Conservation (phyloP, 2,797 vertebrate genomes). For the Sebastes oblongus region DNA sequence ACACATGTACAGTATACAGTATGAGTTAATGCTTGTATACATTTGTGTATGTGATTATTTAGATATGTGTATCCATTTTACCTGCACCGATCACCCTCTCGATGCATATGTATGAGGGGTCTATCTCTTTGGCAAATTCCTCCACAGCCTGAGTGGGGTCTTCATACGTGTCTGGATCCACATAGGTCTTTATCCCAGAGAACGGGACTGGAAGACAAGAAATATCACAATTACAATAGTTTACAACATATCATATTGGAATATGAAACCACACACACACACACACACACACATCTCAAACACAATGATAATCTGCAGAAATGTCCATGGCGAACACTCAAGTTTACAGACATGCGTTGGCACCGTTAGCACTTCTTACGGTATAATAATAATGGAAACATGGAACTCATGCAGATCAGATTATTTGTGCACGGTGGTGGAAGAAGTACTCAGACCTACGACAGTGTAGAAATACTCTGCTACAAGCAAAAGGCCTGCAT, state of each 20-base stretch:
- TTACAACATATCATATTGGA: neutral
- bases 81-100: conserved; percentile 98
- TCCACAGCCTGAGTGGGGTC: conserved; percentile 95
- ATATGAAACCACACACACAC: neutral
- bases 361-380: neutral
- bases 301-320: neutral
- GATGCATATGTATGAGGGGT: conserved; percentile 95
- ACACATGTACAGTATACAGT: neutral
- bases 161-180: conserved; percentile 97
- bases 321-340: neutral
- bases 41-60: neutral
- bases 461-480: too few species aligned
- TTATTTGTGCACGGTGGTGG: neutral
- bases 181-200: conserved; percentile 95
- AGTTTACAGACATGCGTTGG: neutral
- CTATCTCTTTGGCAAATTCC: conserved; percentile 97
- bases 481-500: too few species aligned
- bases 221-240: neutral
- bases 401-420: neutral
- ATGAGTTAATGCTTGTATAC: neutral
- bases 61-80: conserved; percentile 54
- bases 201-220: conserved; percentile 83
- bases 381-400: neutral
- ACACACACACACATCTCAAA: neutral
- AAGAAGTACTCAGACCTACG: too few species aligned